Conservation (phyloP, 2,888 invertebrate species). For the Ophioninae sp. region DNA sequence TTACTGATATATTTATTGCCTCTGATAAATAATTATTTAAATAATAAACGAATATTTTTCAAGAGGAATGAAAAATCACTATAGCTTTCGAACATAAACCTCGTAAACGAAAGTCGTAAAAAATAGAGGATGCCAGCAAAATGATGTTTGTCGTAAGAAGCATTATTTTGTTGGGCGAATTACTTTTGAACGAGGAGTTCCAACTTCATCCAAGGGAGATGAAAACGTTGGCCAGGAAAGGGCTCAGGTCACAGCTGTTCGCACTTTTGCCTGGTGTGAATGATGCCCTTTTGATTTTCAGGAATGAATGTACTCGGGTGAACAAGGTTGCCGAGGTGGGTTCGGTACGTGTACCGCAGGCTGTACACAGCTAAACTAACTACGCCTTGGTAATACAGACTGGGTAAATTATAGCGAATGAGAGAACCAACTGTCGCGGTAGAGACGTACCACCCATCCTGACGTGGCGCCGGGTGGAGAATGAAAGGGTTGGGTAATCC, state of each 20-base stretch:
- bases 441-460: slow-evolving; percentile 57
- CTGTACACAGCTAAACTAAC: neutral
- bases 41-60: no score
- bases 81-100: no score
- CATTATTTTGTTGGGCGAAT: no score
- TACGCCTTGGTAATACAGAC: slow-evolving; percentile 25
- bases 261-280: neutral
- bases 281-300: slow-evolving; percentile 1
- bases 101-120: no score
- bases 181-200: no score
- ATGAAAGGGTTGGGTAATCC: slow-evolving; percentile 65
- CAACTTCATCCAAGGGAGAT: neutral
- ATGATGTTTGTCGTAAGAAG: no score
- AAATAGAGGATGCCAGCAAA: no score
- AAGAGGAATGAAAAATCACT: no score
- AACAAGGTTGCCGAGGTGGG: neutral
- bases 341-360: neutral
- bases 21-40: no score
- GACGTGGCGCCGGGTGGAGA: slow-evolving; percentile 30
- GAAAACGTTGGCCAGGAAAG: neutral
- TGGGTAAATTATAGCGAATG: slow-evolving; percentile 67
- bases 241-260: neutral
- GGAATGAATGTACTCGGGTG: neutral
- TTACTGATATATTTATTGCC: no score
- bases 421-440: slow-evolving; percentile 59